Base-by-base conservation (phyloP, 1,140 invertebrate genomes). In the Rhyzopertha dominica region DNA sequence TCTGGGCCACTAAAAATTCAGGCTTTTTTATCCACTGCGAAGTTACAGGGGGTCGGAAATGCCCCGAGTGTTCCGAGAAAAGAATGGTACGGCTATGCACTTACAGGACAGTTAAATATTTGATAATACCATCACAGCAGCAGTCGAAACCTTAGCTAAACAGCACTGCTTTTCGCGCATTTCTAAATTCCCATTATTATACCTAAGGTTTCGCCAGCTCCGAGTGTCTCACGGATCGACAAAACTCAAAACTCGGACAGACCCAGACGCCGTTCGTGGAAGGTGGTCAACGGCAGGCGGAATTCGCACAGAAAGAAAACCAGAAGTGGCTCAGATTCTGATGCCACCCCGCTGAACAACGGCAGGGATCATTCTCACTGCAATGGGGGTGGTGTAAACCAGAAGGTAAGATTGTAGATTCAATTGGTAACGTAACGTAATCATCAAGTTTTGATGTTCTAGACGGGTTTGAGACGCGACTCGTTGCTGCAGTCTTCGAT, bases 301-400 rank as follows among this genome's bases (percentile, higher is more conserved):
- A 84, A 81, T 39, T 63, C 84, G 4, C 70, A 74, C 22, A 72
- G 73, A 31, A 82, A 81, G 60, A 69, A 79, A 60, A 71, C 73
- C 54, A 66, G 75, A 44, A 74, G 73, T 17, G 73, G 72, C 3
- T 77, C 75, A 1, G 75, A 77, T 53, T 76, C 75, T 8, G 76
- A 77, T 49, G 73, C 72, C 4, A 66, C 68, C 8, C 71, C 80
- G 23, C 65, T 84, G 3, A 85, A 85, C 54, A 84, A 84, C 58
- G 78, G 74, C 23, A 66, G 76, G 20, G 81, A 84, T 58, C 80
- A 84, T 56, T 73, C 73, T 5, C 75, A 82, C 48, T 87, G 82
- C 62, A 90, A 88, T 60, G 85, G 81, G 13, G 74, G 74, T 40
- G 66, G 76, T 12, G 68, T 75, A 19, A 74, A 70, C 41, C 53